Evolutionary conservation across 37 sponge, comb jelly and placozoan genomes (phyloP).

Genomic region (Haliclona indistincta): DNA sequence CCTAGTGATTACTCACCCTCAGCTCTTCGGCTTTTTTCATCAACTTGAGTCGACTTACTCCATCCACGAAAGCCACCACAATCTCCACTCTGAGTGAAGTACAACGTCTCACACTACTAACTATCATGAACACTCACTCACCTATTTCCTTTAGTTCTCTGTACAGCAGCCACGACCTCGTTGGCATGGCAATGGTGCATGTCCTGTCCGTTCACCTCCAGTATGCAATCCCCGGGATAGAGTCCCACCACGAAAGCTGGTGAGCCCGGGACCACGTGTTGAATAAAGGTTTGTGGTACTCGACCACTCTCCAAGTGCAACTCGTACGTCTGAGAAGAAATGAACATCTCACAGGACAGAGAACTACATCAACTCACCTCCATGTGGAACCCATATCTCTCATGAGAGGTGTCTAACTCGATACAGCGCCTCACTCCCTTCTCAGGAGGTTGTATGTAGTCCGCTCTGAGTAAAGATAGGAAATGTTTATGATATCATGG

Average conservation of each 20-base stretch:
- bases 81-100: slow-evolving; percentile 31
- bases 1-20: slow-evolving; percentile 17
- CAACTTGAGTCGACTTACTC: slow-evolving; percentile 45
- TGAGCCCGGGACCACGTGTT: slow-evolving; percentile 50
- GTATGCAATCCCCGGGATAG: slow-evolving; percentile 62
- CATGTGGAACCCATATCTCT: slow-evolving; percentile 50
- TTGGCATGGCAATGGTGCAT: slow-evolving; percentile 45
- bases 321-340: slow-evolving; percentile 45
- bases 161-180: slow-evolving; percentile 29
- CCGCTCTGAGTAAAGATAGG: slow-evolving; percentile 8
- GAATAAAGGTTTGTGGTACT: slow-evolving; percentile 53
- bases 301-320: slow-evolving; percentile 20
- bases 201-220: slow-evolving; percentile 40
- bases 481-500: slow-evolving; percentile 4
- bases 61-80: slow-evolving; percentile 68
- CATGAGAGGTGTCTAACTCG: slow-evolving; percentile 32
- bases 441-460: slow-evolving; percentile 41
- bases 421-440: slow-evolving; percentile 39
- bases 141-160: background rate
- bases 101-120: background rate
- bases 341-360: background rate
- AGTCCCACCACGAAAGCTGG: slow-evolving; percentile 65
- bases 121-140: background rate
- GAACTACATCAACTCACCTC: slow-evolving; percentile 45
- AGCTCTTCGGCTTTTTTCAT: slow-evolving; percentile 44